These are phyloP conservation scores for Drosophila quinaria DNA, from an alignment of 2,888 invertebrate genomes.

Conservation along the genomic window DNA sequence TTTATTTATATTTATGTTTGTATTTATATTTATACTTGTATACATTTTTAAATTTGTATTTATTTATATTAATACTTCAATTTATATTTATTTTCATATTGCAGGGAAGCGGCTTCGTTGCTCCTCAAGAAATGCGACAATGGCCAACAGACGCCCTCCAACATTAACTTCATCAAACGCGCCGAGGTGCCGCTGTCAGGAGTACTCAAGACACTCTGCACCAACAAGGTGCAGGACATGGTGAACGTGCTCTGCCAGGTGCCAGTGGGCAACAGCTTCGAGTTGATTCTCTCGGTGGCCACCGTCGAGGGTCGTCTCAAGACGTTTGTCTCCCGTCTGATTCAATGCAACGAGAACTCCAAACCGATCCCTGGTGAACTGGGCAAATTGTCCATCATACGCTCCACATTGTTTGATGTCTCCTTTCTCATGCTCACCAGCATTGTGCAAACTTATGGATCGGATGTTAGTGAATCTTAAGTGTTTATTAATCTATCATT, in stretches of 20 bases:
- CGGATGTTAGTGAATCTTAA: slow-evolving; percentile 87
- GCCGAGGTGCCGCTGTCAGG: slow-evolving; percentile 96
- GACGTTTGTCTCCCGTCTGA: slow-evolving; percentile 94
- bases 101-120: slow-evolving; percentile 88
- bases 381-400: slow-evolving; percentile 89
- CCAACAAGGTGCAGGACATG: slow-evolving; percentile 95
- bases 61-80: too few species aligned
- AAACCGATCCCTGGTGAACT: slow-evolving; percentile 90
- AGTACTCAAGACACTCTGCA: slow-evolving; percentile 95
- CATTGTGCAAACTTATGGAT: slow-evolving; percentile 96
- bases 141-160: slow-evolving; percentile 90
- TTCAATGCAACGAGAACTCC: slow-evolving; percentile 97
- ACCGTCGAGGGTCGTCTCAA: slow-evolving; percentile 96
- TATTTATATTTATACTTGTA: too few species aligned
- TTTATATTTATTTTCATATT: not conserved
- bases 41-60: too few species aligned
- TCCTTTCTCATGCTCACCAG: slow-evolving; percentile 97
- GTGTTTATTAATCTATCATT: too few species aligned
- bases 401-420: slow-evolving; percentile 96
- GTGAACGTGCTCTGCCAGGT: slow-evolving; percentile 95
- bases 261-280: slow-evolving; percentile 95
- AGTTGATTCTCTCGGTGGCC: slow-evolving; percentile 95
- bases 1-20: too few species aligned
- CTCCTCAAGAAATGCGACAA: slow-evolving; percentile 90
- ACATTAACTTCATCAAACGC: slow-evolving; percentile 92